phyloP scores from a whole-genome alignment of 2,888 invertebrate species.

The Agrilus mali region DNA sequence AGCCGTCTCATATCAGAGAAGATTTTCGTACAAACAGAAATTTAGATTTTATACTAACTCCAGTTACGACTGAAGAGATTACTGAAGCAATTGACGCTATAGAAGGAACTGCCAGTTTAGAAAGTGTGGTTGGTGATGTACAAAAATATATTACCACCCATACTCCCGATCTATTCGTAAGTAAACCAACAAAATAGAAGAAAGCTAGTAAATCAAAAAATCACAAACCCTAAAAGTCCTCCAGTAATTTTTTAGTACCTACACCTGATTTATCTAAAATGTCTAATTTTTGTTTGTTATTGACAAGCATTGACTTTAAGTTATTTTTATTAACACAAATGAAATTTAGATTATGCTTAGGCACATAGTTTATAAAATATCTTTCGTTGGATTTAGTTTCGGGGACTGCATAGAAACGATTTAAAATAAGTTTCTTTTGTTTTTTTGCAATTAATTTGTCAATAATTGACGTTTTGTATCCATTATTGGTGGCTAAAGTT shows the following conservation, averaged over 20 bases:
- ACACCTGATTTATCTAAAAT: no score
- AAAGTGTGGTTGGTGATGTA: conserved; percentile 73
- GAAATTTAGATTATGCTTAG: no score
- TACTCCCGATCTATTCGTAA: conserved; percentile 23
- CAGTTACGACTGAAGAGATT: conserved; percentile 32
- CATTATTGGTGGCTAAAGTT: no score
- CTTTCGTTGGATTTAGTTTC: no score
- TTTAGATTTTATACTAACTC: conserved; percentile 34
- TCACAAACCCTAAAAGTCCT: conserved; percentile 17
- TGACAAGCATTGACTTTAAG: no score
- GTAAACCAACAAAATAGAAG: conserved; percentile 26
- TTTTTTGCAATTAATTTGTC: no score
- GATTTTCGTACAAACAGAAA: conserved; percentile 38
- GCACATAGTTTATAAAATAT: no score
- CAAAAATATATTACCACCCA: conserved; percentile 43
- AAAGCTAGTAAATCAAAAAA: conserved; percentile 29
- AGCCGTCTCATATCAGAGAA: conserved; percentile 33
- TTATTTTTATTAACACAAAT: no score
- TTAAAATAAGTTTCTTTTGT: no score
- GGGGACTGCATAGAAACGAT: no score
- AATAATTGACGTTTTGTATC: no score
- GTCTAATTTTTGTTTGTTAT: no score
- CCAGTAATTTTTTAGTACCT: conserved; percentile 48
- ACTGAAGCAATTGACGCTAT: conserved; percentile 24
- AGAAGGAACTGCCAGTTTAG: conserved; percentile 58